Conservation (phyloP, 2,113 vertebrate species). For the Tragelaphus imberbis region DNA sequence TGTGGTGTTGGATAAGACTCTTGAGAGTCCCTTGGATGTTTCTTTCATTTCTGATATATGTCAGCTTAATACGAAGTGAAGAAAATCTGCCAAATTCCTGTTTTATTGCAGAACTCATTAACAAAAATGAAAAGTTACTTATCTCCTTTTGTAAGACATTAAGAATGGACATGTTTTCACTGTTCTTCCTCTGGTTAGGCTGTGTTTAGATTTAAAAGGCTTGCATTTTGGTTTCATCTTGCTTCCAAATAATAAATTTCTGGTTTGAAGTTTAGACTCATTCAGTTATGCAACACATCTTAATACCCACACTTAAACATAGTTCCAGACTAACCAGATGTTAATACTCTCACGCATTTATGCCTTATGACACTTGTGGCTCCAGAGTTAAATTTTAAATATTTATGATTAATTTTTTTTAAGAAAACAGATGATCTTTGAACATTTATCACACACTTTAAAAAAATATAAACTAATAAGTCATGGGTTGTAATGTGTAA, state of each 20-base stretch:
- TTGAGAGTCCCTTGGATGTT: background rate
- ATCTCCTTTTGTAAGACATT: constrained; percentile 10
- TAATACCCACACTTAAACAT: constrained; percentile 34
- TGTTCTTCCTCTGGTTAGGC: constrained; percentile 43
- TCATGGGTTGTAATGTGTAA: background rate
- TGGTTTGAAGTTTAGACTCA: constrained; percentile 52
- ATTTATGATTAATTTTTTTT: constrained; percentile 58
- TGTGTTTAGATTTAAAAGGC: constrained; percentile 54
- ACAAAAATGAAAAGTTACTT: constrained; percentile 40
- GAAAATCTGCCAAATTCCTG: constrained; percentile 8
- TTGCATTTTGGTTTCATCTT: constrained; percentile 61
- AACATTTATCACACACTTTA: background rate
- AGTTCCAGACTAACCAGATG: constrained; percentile 51
- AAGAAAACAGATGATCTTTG: constrained; percentile 38
- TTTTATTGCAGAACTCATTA: background rate
- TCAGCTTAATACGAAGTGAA: background rate
- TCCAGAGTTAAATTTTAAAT: constrained; percentile 53
- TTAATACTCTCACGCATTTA: constrained; percentile 42
- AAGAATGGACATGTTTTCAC: constrained; percentile 48
- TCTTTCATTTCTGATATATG: background rate
- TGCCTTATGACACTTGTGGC: constrained; percentile 26
- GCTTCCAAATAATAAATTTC: constrained; percentile 62
- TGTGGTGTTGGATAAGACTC: background rate
- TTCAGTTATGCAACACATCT: constrained; percentile 48
- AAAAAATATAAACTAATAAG: background rate